Evolutionary conservation across 2,113 vertebrate genomes (phyloP).

Genomic region (Anguilla japonica): DNA sequence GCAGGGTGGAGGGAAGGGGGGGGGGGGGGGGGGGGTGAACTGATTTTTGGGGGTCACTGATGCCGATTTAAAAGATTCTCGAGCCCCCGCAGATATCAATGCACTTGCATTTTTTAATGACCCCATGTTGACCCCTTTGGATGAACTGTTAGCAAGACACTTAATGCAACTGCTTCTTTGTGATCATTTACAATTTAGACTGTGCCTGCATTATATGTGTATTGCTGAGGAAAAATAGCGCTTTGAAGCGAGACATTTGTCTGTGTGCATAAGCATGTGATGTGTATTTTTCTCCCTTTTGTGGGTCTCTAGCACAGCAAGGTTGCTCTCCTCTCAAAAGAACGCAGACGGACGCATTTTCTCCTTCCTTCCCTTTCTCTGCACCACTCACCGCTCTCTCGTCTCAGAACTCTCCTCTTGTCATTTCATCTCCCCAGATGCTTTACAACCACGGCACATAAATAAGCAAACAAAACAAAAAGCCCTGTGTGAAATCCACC

Average conservation of each 20-base stretch:
- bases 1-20: background rate
- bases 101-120: background rate
- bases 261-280: background rate
- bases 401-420: background rate
- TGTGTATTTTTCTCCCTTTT: background rate
- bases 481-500: background rate
- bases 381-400: background rate
- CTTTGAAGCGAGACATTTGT: background rate
- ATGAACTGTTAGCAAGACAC: background rate
- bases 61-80: background rate
- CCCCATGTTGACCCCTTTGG: background rate
- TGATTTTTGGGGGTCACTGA: background rate
- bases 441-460: slow-evolving; percentile 8
- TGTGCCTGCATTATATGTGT: background rate
- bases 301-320: background rate
- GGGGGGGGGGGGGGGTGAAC: background rate
- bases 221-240: background rate
- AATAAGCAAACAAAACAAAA: slow-evolving; percentile 30
- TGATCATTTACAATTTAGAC: background rate
- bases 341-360: background rate
- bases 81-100: background rate
- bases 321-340: background rate
- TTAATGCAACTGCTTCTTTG: background rate
- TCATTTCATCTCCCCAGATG: slow-evolving; percentile 32
- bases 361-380: background rate